Evolutionary conservation across 2,113 vertebrate species (phyloP), one percentile per base, ranked within the genome.

Genomic region (Rutilus rutilus): DNA sequence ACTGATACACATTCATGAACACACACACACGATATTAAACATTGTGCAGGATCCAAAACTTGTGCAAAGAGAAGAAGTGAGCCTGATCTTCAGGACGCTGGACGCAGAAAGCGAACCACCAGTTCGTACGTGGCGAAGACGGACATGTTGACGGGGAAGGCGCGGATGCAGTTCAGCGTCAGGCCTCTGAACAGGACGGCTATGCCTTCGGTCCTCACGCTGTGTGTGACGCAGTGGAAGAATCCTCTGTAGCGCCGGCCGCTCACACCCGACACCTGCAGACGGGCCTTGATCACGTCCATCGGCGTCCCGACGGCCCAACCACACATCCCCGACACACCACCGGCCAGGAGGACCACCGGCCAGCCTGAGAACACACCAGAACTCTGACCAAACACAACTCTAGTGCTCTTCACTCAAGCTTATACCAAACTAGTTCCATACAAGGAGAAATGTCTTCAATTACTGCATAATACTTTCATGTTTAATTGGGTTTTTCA

Each of bases 231-330:
- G 0, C 96, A 97, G 87, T 97, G 96, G 25, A 96, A 1, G 5
- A 97, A 94, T 80, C 97, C 96, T 71, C 86, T 93, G 93, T 96
- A 97, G 83, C 91, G 95, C 69, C 65, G 75, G 84, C 92, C 90
- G 0, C 93, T 93, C 0, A 86, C 91, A 17, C 94, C 95, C 0
- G 96, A 95, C 0, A 79, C 92, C 88, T 97, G 97, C 88, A 97
- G 93, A 64, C 97, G 95, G 0, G 96, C 92, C 82, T 97, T 97
- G 88, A 97, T 93, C 90, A 97, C 96, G 11, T 97, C 97, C 96
- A 97, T 95, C 47, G 97, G 97, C 4, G 96, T 97, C 47, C 92
- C 96, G 17, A 96, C 87, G 0, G 92, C 93, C 97, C 97, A 97
- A 83, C 94, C 96, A 88, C 97, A 91, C 27, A 93, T 95, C 30